Percentiles rank a stretch among this genome's conserved stretches.
These are phyloP conservation scores for Phylloscopus trochiloides DNA, from an alignment of 2,113 vertebrate species.

Conservation along the genomic window DNA sequence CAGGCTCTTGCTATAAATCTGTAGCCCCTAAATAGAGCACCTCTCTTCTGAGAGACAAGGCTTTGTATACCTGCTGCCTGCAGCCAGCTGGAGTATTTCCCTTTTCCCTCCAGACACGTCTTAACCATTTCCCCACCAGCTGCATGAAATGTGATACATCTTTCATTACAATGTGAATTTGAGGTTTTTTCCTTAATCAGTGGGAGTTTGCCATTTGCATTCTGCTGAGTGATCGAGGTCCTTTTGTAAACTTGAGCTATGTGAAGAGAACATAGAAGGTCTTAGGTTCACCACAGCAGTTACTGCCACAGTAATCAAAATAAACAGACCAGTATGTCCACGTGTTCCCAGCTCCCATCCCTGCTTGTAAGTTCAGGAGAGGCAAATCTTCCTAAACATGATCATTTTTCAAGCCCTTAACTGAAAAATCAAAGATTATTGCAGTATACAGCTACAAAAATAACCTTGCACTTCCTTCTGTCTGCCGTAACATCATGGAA, in stretches of 20 bases:
- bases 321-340: background rate
- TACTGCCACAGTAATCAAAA: background rate
- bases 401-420: background rate
- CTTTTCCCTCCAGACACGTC: constrained; percentile 7
- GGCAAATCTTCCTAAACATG: background rate
- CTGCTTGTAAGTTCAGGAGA: background rate
- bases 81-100: constrained; percentile 16
- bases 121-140: constrained; percentile 42
- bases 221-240: background rate
- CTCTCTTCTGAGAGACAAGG: constrained; percentile 25
- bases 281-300: background rate
- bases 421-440: background rate
- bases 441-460: background rate
- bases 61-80: constrained; percentile 12
- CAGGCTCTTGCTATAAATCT: background rate
- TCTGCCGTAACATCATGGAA: background rate
- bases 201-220: background rate
- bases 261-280: background rate
- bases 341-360: background rate
- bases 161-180: background rate
- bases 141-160: background rate
- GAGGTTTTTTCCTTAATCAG: background rate
- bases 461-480: background rate
- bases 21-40: constrained; percentile 48
- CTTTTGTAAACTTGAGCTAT: background rate